Base-by-base conservation (phyloP, 2,113 vertebrate genomes). In the Limnothrissa miodon region DNA sequence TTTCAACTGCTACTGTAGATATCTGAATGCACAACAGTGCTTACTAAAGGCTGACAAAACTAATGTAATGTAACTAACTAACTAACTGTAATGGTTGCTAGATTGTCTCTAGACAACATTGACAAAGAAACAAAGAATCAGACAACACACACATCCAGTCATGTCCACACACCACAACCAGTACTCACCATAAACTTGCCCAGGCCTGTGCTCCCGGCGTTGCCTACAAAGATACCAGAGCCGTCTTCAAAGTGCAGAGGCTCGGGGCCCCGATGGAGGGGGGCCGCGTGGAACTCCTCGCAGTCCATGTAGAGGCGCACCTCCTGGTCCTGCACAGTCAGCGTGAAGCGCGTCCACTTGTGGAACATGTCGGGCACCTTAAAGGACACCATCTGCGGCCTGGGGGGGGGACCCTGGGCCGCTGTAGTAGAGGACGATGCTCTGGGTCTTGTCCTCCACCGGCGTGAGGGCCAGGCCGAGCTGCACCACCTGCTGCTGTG, bases 191-290 rank as follows among this genome's bases (percentile, higher is more conserved):
- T 96, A 92, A 99, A 99, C 90, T 90, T 95, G 46, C 95, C 89
- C 89, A 98, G 80, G 21, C 96, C 96, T 0, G 96, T 96, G 11
- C 95, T 97, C 78, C 98, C 98, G 0, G 97, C 97, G 1, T 95
- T 98, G 82, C 97, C 97, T 17, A 99, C 94, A 45, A 99, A 99
- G 94, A 99, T 95, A 19, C 97, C 98, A 0, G 97, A 97, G 46
- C 95, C 96, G 90, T 95, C 84, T 84, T 98, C 95, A 8, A 99
- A 98, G 2, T 88, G 90, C 85, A 99, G 90, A 21, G 95, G 84
- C 81, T 0, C 84, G 10, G 90, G 17, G 53, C 95, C 94, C 79
- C 97, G 93, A 87, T 84, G 87, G 90, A 99, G 96, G 51, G 85
- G 89, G 17, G 95, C 85, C 0, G 89, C 93, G 84, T 96, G 92